Percentiles rank a stretch among this genome's conserved stretches.
phyloP scores from a whole-genome alignment of 1,140 invertebrate genomes.

The Littorina saxatilis region DNA sequence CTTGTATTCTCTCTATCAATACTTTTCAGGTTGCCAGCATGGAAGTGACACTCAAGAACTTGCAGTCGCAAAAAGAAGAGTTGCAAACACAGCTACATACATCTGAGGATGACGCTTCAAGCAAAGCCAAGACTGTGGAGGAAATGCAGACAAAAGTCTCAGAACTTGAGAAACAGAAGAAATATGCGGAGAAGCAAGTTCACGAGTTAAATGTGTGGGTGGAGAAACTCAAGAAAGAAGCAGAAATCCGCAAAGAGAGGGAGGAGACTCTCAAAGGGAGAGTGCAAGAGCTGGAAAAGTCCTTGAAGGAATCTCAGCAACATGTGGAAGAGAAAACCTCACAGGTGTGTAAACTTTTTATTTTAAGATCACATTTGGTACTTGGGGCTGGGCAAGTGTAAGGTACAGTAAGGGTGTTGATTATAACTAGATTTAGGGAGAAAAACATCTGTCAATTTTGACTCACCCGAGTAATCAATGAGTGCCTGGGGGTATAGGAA shows the following conservation, averaged over 20 bases:
- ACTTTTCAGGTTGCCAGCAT: slow-evolving; percentile 12
- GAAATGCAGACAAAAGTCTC: slow-evolving; percentile 30
- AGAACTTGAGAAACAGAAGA: slow-evolving; percentile 1
- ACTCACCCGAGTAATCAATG: too few species aligned
- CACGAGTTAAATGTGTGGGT: slow-evolving; percentile 4
- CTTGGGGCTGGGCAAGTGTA: too few species aligned
- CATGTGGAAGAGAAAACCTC: slow-evolving; percentile 64
- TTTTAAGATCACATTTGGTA: too few species aligned
- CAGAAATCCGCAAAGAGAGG: background rate
- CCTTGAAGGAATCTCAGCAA: slow-evolving; percentile 80
- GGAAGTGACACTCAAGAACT: slow-evolving; percentile 29
- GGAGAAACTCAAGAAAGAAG: background rate
- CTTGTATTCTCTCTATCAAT: too few species aligned
- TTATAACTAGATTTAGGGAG: too few species aligned
- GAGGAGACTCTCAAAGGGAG: background rate
- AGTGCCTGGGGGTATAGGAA: too few species aligned
- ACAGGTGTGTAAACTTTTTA: background rate
- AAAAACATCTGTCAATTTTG: too few species aligned
- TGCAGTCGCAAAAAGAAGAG: background rate
- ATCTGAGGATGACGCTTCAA: background rate
- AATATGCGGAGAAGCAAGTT: background rate
- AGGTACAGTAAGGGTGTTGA: too few species aligned
- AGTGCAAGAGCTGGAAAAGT: background rate
- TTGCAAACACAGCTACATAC: slow-evolving; percentile 19
- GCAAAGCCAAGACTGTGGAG: slow-evolving; percentile 12